These are phyloP conservation scores for Liopterus haemorrhoidalis DNA, from an alignment of 2,888 invertebrate genomes.

Conservation along the genomic window DNA sequence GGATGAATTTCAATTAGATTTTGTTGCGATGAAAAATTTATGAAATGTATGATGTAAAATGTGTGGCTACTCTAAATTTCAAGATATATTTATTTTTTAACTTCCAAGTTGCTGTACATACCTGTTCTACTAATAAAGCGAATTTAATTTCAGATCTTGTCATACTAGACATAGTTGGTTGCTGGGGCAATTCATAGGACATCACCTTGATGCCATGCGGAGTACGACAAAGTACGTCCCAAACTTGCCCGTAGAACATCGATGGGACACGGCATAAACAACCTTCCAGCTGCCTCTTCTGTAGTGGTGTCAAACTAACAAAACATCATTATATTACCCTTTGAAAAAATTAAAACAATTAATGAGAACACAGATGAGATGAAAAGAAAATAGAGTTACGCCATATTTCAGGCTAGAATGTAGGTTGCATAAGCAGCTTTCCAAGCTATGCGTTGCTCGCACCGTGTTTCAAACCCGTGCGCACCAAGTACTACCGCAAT, in stretches of 20 bases:
- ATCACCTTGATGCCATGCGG: slow-evolving; percentile 84
- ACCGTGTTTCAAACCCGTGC: too few species aligned
- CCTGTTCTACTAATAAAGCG: slow-evolving; percentile 85
- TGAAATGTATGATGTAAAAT: slow-evolving; percentile 6
- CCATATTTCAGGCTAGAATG: too few species aligned
- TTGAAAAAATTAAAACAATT: too few species aligned
- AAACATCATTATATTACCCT: slow-evolving; percentile 10
- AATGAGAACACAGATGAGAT: too few species aligned
- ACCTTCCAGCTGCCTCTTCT: slow-evolving; percentile 88
- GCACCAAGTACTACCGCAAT: too few species aligned
- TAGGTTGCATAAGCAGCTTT: too few species aligned
- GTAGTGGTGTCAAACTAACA: slow-evolving; percentile 69
- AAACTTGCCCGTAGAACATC: slow-evolving; percentile 92
- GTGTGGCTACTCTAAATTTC: too few species aligned
- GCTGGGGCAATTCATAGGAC: slow-evolving; percentile 81
- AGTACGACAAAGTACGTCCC: slow-evolving; percentile 87
- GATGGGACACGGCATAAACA: slow-evolving; percentile 92
- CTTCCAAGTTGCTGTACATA: too few species aligned
- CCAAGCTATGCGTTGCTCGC: too few species aligned
- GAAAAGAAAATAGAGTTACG: too few species aligned
- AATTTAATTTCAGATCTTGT: slow-evolving; percentile 95
- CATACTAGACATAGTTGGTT: slow-evolving; percentile 93
- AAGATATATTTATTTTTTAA: too few species aligned
- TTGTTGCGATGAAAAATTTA: not conserved
- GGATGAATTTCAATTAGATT: slow-evolving; percentile 5